phyloP scores from a whole-genome alignment of 1,140 invertebrate genomes.

The Hylyphantes graminicola region DNA sequence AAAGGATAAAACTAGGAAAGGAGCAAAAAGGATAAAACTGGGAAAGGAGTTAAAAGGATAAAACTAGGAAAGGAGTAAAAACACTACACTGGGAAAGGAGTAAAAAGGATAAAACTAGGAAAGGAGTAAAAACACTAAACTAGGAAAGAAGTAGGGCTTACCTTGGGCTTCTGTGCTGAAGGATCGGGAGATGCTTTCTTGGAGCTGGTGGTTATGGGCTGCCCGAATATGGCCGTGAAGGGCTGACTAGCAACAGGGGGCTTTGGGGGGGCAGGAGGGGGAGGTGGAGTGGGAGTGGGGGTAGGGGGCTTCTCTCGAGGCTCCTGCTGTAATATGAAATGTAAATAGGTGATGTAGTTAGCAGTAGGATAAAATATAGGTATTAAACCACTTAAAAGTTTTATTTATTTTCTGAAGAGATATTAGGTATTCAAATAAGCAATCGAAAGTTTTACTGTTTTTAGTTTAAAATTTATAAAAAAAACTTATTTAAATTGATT shows the following conservation, averaged over 20 bases:
- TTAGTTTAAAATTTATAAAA: too few species aligned
- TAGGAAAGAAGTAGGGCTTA: constrained; percentile 2
- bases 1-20: constrained; percentile 52
- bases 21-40: too few species aligned
- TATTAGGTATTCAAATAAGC: too few species aligned
- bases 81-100: neutral
- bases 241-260: constrained; percentile 71
- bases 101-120: neutral
- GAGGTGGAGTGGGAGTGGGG: neutral
- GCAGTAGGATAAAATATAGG: too few species aligned
- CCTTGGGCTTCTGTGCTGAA: constrained; percentile 68
- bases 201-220: constrained; percentile 76
- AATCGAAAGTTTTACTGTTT: too few species aligned
- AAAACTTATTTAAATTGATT: too few species aligned
- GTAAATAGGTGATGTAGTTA: neutral
- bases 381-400: too few species aligned
- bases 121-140: neutral
- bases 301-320: constrained; percentile 19
- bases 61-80: neutral
- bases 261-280: neutral
- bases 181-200: constrained; percentile 73
- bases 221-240: constrained; percentile 83
- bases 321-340: constrained; percentile 7
- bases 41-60: neutral
- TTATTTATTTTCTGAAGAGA: too few species aligned